Evolutionary conservation across 2,113 vertebrate species (phyloP).

Genomic region (Eurypyga helias): DNA sequence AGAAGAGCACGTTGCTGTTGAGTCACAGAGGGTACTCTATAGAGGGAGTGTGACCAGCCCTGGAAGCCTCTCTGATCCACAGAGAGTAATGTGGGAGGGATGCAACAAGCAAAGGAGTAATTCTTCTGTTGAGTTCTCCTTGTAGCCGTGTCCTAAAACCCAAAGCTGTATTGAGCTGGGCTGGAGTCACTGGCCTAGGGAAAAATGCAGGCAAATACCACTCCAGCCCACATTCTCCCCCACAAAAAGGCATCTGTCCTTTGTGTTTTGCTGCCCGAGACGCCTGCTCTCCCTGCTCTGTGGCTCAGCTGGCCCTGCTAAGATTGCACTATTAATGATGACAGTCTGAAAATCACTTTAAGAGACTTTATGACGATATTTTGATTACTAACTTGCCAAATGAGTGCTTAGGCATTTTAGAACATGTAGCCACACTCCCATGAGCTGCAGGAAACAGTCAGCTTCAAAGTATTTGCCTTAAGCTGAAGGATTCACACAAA

Average conservation of each 20-base stretch:
- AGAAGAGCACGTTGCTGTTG: neutral
- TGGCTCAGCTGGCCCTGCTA: constrained; percentile 44
- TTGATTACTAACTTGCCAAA: constrained; percentile 50
- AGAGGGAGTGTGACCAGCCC: neutral
- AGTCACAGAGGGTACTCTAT: neutral
- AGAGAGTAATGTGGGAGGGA: neutral
- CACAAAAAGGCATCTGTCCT: constrained; percentile 58
- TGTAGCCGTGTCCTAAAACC: neutral
- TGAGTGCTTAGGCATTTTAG: constrained; percentile 34
- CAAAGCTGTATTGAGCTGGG: constrained; percentile 55
- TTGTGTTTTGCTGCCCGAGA: constrained; percentile 34
- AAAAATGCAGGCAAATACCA: constrained; percentile 65
- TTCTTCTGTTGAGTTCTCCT: neutral
- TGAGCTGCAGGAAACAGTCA: constrained; percentile 35
- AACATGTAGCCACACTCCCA: constrained; percentile 45
- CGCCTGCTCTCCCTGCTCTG: constrained; percentile 26
- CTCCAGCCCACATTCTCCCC: constrained; percentile 50
- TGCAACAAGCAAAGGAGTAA: neutral
- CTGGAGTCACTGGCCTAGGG: constrained; percentile 42
- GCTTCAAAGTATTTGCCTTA: constrained; percentile 64
- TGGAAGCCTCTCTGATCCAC: neutral
- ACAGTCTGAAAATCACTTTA: constrained; percentile 58
- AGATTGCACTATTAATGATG: constrained; percentile 47
- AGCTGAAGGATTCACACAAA: constrained; percentile 48
- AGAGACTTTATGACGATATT: constrained; percentile 31